These are phyloP conservation scores for Amphipoea oculea DNA, from an alignment of 2,888 invertebrate genomes.

Conservation along the genomic window DNA sequence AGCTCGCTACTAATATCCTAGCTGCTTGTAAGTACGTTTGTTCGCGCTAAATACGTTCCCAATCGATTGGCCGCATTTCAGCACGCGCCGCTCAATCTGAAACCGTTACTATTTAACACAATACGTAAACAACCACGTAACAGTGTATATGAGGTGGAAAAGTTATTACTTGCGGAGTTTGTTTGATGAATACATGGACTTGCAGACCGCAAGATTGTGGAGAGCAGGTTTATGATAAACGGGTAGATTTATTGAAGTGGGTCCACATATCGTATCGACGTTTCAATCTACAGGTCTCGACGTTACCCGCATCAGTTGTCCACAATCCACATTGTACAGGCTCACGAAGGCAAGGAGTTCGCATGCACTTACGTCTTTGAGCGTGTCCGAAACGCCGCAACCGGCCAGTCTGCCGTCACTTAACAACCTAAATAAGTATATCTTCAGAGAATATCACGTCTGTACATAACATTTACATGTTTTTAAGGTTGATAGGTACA, in stretches of 20 bases:
- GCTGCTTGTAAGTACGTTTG: constrained; percentile 71
- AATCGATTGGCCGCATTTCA: constrained; percentile 87
- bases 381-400: constrained; percentile 63
- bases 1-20: constrained; percentile 54
- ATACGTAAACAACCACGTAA: constrained; percentile 79
- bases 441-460: constrained; percentile 49
- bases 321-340: constrained; percentile 68
- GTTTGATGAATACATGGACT: constrained; percentile 68
- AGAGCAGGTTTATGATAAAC: constrained; percentile 68
- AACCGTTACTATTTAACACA: constrained; percentile 83
- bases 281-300: constrained; percentile 71
- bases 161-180: constrained; percentile 69
- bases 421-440: constrained; percentile 61
- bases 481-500: constrained; percentile 49
- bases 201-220: constrained; percentile 71
- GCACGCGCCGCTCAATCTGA: constrained; percentile 83
- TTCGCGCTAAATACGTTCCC: constrained; percentile 81
- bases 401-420: constrained; percentile 57
- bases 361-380: constrained; percentile 65
- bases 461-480: constrained; percentile 57
- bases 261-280: constrained; percentile 68
- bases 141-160: constrained; percentile 72
- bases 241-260: constrained; percentile 68
- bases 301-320: constrained; percentile 68
- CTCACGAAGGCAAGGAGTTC: constrained; percentile 57